These are phyloP conservation scores for Tragelaphus strepsiceros DNA, from an alignment of 2,113 vertebrate genomes.

Conservation along the genomic window DNA sequence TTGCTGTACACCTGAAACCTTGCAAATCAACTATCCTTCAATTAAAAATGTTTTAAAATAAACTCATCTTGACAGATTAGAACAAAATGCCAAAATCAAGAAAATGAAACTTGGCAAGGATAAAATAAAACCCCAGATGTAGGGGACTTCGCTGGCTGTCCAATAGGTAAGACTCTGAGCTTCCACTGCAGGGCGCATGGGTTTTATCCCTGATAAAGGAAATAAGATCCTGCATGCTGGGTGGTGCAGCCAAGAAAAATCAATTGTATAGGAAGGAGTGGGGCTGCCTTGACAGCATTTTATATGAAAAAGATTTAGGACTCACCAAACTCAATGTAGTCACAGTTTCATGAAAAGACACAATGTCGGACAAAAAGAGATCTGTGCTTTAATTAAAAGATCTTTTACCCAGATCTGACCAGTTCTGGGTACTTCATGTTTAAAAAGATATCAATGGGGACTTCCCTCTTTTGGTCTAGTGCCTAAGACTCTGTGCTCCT, in stretches of 20 bases:
- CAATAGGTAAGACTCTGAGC: neutral
- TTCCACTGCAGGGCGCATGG: neutral
- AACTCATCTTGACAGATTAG: neutral
- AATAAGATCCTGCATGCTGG: neutral
- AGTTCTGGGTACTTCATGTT: neutral
- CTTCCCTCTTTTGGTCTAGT: neutral
- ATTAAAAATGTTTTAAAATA: neutral
- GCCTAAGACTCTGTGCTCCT: neutral
- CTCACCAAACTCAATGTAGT: neutral
- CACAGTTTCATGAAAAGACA: neutral
- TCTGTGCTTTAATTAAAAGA: neutral
- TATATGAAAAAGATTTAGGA: neutral
- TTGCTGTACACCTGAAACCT: neutral
- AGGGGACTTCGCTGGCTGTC: neutral
- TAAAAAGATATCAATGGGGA: neutral
- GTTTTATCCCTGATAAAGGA: neutral
- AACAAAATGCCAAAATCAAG: constrained; percentile 18
- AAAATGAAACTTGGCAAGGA: constrained; percentile 34
- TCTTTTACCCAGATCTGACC: neutral
- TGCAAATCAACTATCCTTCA: neutral
- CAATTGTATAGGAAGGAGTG: neutral
- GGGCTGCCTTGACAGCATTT: constrained; percentile 31
- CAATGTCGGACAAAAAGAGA: neutral
- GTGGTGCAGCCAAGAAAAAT: neutral
- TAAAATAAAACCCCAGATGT: neutral